Conservation (phyloP, 2,888 invertebrate species). For the Orthosia gothica region DNA sequence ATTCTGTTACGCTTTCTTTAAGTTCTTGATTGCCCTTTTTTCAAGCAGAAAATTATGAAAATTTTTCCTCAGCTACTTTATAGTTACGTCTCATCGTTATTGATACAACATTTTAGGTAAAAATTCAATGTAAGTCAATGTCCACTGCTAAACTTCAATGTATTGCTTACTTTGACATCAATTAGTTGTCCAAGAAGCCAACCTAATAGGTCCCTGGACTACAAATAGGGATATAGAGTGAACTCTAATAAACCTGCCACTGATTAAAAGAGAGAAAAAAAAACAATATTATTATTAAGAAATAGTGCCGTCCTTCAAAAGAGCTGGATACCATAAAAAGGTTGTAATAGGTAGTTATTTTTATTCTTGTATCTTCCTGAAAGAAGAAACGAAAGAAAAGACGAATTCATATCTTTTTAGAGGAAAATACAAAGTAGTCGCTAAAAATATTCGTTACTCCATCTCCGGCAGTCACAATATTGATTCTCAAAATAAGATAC, state of each 20-base stretch:
- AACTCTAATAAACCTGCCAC: neutral
- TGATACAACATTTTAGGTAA: neutral
- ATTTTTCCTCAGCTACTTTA: neutral
- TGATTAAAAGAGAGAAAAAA: neutral
- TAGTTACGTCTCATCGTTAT: neutral
- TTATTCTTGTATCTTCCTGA: too few species aligned
- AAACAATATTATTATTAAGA: neutral
- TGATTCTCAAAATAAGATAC: slow-evolving; percentile 3
- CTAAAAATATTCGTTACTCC: neutral
- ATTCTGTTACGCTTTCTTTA: neutral
- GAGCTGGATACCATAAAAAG: neutral
- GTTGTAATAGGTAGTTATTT: neutral
- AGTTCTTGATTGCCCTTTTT: neutral
- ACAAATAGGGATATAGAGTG: neutral
- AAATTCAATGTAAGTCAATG: neutral
- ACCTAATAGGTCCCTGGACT: neutral
- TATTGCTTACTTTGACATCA: neutral
- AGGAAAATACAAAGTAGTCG: too few species aligned
- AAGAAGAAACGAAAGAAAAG: neutral
- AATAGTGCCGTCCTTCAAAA: neutral
- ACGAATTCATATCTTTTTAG: too few species aligned
- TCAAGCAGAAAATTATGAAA: neutral
- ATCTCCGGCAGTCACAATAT: neutral
- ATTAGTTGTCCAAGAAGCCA: neutral
- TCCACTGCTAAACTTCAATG: neutral